phyloP scores from a whole-genome alignment of 2,113 vertebrate species.

The Psephotus haematonotus region DNA sequence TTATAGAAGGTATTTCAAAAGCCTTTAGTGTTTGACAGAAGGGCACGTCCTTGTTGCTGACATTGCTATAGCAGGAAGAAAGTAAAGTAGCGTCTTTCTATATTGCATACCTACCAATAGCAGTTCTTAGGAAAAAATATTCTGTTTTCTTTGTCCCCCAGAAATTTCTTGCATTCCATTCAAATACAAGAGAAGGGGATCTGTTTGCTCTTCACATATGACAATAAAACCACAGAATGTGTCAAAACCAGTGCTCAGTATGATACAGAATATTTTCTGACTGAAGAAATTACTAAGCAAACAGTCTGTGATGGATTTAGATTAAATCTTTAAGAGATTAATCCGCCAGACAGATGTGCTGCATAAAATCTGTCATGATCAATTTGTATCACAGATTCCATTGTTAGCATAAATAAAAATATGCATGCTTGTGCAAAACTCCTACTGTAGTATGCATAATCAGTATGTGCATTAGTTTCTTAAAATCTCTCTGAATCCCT shows the following conservation, averaged over 20 bases:
- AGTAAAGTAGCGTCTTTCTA: background rate
- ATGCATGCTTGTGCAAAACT: slow-evolving; percentile 9
- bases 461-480: background rate
- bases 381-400: slow-evolving; percentile 30
- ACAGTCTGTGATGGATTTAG: slow-evolving; percentile 45
- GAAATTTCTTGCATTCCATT: background rate
- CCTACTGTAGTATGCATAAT: background rate
- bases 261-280: background rate
- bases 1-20: background rate
- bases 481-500: background rate
- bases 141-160: background rate
- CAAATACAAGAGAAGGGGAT: background rate
- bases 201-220: background rate
- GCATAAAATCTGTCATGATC: slow-evolving; percentile 48
- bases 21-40: background rate
- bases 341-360: slow-evolving; percentile 13
- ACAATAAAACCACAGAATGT: background rate
- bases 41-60: background rate
- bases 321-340: slow-evolving; percentile 48
- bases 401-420: slow-evolving; percentile 37
- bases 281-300: slow-evolving; percentile 24
- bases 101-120: background rate
- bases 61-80: background rate
- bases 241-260: background rate
- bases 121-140: background rate